These are phyloP conservation scores for Ursus arctos DNA, from an alignment of 2,113 vertebrate genomes.

Conservation along the genomic window DNA sequence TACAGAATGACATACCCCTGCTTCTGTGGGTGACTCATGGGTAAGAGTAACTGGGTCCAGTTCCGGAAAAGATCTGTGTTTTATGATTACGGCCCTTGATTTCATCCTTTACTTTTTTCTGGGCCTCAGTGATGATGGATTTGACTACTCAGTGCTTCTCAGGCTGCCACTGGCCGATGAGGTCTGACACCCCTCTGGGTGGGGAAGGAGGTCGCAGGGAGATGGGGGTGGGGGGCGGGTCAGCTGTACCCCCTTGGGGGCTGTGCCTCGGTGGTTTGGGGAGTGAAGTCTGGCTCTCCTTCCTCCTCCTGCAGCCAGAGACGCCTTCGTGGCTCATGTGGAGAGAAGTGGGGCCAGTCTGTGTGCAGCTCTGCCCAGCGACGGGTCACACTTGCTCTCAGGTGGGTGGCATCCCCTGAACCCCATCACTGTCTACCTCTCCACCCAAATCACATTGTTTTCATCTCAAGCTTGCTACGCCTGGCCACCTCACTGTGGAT, in stretches of 20 bases:
- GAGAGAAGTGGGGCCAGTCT: neutral
- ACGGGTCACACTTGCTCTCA: neutral
- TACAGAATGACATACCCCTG: neutral
- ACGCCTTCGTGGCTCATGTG: rapidly evolving
- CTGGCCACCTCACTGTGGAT: neutral
- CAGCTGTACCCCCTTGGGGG: rapidly evolving
- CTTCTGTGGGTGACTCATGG: neutral
- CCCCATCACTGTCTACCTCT: neutral
- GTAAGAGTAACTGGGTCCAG: neutral
- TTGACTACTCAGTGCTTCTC: neutral
- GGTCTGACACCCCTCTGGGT: neutral
- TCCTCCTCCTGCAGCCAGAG: neutral
- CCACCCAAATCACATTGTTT: neutral
- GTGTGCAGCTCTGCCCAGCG: neutral
- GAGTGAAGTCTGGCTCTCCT: neutral
- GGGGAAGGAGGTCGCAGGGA: neutral
- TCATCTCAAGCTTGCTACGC: neutral
- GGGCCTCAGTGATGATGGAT: neutral
- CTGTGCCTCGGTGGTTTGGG: neutral
- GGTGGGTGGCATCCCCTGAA: neutral
- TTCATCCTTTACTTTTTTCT: neutral
- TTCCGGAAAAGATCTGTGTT: neutral
- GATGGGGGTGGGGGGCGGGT: neutral
- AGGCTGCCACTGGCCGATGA: neutral
- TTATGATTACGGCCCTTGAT: neutral